These are phyloP conservation scores for Muntiacus reevesi DNA, from an alignment of 2,113 vertebrate species.

Conservation along the genomic window DNA sequence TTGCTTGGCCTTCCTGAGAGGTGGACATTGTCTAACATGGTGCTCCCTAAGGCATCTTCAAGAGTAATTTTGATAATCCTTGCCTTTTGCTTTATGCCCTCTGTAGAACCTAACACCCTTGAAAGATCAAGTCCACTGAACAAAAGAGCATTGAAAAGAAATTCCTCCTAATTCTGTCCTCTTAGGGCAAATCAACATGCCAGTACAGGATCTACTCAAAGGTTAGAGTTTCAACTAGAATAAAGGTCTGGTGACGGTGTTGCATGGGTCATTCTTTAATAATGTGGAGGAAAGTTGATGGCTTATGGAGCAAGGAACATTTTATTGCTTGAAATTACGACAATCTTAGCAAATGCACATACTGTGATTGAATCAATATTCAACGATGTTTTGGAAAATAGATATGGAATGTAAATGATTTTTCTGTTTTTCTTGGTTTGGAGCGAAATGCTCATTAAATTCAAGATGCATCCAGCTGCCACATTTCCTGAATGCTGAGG, in stretches of 20 bases:
- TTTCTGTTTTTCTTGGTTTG: constrained; percentile 61
- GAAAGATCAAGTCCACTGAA: background rate
- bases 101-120: background rate
- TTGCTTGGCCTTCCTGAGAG: background rate
- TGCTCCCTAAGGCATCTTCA: background rate
- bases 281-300: background rate
- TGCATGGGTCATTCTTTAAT: background rate
- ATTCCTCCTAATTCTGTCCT: background rate
- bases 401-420: constrained; percentile 49
- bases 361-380: constrained; percentile 57
- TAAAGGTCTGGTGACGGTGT: background rate
- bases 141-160: background rate
- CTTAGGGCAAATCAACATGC: background rate
- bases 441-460: constrained; percentile 59
- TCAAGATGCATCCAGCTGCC: constrained; percentile 49
- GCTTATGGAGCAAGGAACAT: constrained; percentile 42
- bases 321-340: constrained; percentile 53
- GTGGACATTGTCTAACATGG: background rate
- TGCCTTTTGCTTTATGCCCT: background rate
- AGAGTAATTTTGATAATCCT: background rate
- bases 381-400: constrained; percentile 50
- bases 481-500: constrained; percentile 22
- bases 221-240: background rate
- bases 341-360: constrained; percentile 21
- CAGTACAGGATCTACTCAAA: background rate